Evolutionary conservation across 2,113 vertebrate species (phyloP), one percentile per base, ranked within the genome.

Genomic region (Sphaerodactylus townsendi): DNA sequence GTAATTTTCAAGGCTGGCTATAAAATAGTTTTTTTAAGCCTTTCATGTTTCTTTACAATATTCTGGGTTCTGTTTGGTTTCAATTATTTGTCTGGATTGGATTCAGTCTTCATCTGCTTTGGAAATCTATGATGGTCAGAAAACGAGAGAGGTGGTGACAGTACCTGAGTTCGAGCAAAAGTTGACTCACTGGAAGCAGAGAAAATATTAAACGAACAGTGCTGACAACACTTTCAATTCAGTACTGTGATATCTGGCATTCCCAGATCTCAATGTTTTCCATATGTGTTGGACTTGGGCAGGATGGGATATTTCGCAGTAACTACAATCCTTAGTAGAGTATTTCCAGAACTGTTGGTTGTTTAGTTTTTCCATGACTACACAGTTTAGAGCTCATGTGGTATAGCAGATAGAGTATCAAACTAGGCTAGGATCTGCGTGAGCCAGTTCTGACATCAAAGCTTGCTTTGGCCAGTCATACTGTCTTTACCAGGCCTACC

Each of bases 101-200:
- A 48, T 2, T 81, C 64, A 77, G n/a, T 48, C 41, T 37, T 4
- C 30, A 44, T 1, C 35, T 78, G 25, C 75, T 33, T 17, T 41
- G n/a, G 17, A 37, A 17, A 4, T 39, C 28, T 35, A 33, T 56
- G 62, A 71, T 37, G 23, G n/a, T 71, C 41, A 23, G 68, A 86
- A 41, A 86, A 84, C 30, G 62, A 84, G 23, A 0, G 0, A 28
- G 82, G 86, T 33, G 9, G 41, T 84, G 65, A 84, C 83, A 90
- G 75, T 4, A 39, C 41, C 21, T 48, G 11, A 84, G 33, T 53
- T 44, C 73, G 64, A 75, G 15, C 59, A 77, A 69, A 74, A 75
- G 7, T 28, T 46, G 21, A 77, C 3, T 23, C 46, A 53, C 25
- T 68, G 44, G 73, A 77, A 83, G n/a, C 46, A 69, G 33, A 37